Percentiles rank a stretch among this genome's conserved stretches.
Evolutionary conservation across 1,140 invertebrate genomes (phyloP).

Genomic region (Palaemon carinicauda): DNA sequence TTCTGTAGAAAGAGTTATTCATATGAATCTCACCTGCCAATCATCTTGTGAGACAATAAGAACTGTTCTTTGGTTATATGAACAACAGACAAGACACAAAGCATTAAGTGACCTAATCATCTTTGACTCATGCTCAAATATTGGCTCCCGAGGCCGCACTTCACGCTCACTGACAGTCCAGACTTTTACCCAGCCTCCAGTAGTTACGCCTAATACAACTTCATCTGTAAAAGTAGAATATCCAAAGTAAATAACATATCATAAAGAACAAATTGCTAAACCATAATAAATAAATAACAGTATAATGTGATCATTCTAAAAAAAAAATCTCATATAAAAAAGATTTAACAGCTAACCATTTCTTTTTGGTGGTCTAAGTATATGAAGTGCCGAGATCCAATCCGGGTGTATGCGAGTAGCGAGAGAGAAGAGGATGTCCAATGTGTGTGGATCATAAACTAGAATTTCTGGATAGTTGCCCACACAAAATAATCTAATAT

Average conservation of each 20-base stretch:
- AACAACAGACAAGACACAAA: conserved; percentile 90
- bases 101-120: conserved; percentile 94
- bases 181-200: conserved; percentile 96
- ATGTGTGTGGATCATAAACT: conserved; percentile 94
- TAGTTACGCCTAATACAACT: conserved; percentile 94
- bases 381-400: conserved; percentile 96
- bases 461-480: conserved; percentile 98
- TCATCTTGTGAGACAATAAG: conserved; percentile 95
- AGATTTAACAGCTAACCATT: conserved; percentile 68
- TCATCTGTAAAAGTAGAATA: conserved; percentile 75
- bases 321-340: conserved; percentile 12
- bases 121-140: conserved; percentile 98
- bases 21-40: conserved; percentile 82
- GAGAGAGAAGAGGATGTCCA: conserved; percentile 92
- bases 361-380: conserved; percentile 85
- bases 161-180: conserved; percentile 94
- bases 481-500: conserved; percentile 88
- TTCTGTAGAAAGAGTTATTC: too few relatives aligned
- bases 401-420: conserved; percentile 95
- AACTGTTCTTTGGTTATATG: conserved; percentile 95
- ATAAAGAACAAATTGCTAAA: neutral
- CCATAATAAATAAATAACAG: conserved; percentile 26
- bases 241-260: too few relatives aligned
- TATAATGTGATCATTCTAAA: neutral
- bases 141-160: conserved; percentile 73